These are phyloP conservation scores for Arrhopalites spinosus DNA, from an alignment of 2,888 invertebrate genomes.

Conservation along the genomic window DNA sequence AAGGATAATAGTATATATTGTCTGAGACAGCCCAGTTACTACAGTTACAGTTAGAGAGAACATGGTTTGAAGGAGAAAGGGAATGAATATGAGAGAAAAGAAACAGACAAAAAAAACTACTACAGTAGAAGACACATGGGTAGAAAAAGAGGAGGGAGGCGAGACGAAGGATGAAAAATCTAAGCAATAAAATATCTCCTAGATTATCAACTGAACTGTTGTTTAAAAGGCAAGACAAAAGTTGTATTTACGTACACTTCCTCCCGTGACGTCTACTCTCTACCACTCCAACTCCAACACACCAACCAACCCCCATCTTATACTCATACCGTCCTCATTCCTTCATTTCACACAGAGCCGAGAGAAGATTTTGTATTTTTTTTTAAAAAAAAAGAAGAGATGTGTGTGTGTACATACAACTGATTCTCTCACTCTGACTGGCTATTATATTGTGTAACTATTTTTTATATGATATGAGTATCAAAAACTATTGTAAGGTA, in stretches of 20 bases:
- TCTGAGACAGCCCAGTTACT: slow-evolving; percentile 17
- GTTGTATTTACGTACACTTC: slow-evolving; percentile 20
- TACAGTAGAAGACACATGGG: slow-evolving; percentile 39
- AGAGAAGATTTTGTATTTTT: neutral
- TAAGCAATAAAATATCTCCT: slow-evolving; percentile 48
- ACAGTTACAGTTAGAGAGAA: too few relatives aligned
- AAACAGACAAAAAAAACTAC: slow-evolving; percentile 20
- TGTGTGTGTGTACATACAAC: too few relatives aligned
- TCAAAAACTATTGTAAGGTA: neutral
- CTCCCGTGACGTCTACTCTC: slow-evolving; percentile 20
- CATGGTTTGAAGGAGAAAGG: neutral
- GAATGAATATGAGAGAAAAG: neutral
- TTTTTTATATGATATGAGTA: slow-evolving; percentile 2
- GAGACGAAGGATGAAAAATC: slow-evolving; percentile 46
- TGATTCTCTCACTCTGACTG: neutral
- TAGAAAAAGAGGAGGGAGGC: slow-evolving; percentile 6
- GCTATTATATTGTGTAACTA: slow-evolving; percentile 6
- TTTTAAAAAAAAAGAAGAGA: neutral
- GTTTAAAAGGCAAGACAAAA: slow-evolving; percentile 47
- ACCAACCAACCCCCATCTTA: neutral
- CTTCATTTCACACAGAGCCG: too few relatives aligned
- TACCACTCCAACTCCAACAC: neutral
- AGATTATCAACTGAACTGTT: slow-evolving; percentile 53
- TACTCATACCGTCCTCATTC: neutral
- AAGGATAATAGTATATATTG: slow-evolving; percentile 42